Percentiles rank a stretch among this genome's conserved stretches.
phyloP scores from a whole-genome alignment of 2,797 vertebrate species.

The Euthynnus affinis region DNA sequence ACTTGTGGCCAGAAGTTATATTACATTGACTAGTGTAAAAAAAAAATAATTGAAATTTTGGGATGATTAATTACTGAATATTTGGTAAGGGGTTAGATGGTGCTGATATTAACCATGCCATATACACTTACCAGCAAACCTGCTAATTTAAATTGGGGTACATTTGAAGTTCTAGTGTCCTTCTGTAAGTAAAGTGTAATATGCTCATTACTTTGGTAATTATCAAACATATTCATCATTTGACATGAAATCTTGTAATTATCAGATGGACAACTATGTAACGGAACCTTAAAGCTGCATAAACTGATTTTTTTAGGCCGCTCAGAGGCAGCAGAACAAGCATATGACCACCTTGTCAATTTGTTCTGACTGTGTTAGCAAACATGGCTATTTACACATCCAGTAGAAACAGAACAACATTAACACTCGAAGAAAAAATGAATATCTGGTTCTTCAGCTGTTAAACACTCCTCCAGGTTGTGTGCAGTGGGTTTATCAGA shows the following conservation, averaged over 20 bases:
- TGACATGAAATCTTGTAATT: neutral
- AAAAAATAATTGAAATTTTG: neutral
- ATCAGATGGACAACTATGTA: neutral
- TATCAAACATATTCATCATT: neutral
- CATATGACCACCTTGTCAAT: slow-evolving; percentile 1
- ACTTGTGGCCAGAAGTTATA: neutral
- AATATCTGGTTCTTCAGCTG: neutral
- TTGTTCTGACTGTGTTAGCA: neutral
- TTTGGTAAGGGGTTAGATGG: too few species aligned
- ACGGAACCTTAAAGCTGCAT: neutral
- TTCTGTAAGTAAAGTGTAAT: neutral
- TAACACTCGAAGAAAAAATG: neutral
- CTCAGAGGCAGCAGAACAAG: neutral
- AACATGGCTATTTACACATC: too few species aligned
- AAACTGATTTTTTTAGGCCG: neutral
- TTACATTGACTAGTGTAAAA: neutral
- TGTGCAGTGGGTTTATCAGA: too few species aligned
- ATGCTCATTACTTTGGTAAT: too few species aligned
- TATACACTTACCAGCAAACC: neutral
- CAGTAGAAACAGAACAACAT: too few species aligned
- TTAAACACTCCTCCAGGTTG: neutral
- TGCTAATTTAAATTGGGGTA: neutral
- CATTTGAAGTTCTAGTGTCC: too few species aligned
- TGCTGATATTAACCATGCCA: neutral
- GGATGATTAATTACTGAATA: neutral